Evolutionary conservation across 1,140 invertebrate species (phyloP), one percentile per base, ranked within the genome.

Genomic region (Pararge aegeria): DNA sequence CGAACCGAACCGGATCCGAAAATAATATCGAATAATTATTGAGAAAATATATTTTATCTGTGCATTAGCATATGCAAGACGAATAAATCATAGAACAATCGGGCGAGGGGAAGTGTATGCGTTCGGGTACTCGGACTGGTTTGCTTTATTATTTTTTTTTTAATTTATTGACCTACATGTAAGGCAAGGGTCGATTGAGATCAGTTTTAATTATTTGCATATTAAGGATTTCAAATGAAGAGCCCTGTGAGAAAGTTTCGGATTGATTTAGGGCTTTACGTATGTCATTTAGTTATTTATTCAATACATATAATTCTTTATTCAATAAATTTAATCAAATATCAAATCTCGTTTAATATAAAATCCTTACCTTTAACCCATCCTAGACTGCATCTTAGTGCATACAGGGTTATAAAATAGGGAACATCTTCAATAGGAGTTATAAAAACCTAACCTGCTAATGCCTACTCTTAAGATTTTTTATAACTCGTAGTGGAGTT

Each of bases 21-120:
- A 59, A 80, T 80, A 82, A 78, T 82, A 78, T 80, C 68, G 69
- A 78, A 80, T 79, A 77, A 80, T 83, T 80, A 81, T 79, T 76
- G 69, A 73, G 44, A 71, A 71, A 78, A 71, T 68, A 68, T 72
- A 64, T 68, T 67, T 34, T 72, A 61, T 61, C 52, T 53, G 37
- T 15, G 18, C 54, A 87, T 83, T 84, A 78, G 61, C 85, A 83
- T 88, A 87, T 76, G 71, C 72, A 62, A 62, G 64, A 55, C 61
- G 77, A 70, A 83, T 85, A 87, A 86, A 86, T 86, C 82, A 85
- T 77, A 86, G 82, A 86, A 88, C 80, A 87, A 87, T 84, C 70
- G 75, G 57, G 68, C 73, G 66, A 69, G 72, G 65, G 61, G 70
- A 64, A 78, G 30, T 72, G 75, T 74, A 64, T 63, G 58, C 68